Percentiles rank a stretch among this genome's conserved stretches.
These are phyloP conservation scores for Calephelis virginiensis DNA, from an alignment of 1,140 invertebrate species.

Conservation along the genomic window DNA sequence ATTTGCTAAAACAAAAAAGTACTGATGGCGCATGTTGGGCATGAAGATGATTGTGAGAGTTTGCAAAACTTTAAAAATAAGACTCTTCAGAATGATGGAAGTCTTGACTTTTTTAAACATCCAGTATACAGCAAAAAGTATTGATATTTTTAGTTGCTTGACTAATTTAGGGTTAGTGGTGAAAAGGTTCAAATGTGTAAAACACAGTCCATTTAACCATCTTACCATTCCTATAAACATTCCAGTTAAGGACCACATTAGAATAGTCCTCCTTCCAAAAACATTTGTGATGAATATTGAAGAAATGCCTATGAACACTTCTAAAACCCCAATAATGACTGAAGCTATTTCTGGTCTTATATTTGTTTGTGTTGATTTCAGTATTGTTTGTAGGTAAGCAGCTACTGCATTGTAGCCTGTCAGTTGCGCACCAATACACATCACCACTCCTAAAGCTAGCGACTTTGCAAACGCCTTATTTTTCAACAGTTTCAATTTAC, in stretches of 20 bases:
- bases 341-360: conserved; percentile 79
- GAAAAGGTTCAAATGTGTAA: too few species aligned
- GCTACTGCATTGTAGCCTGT: conserved; percentile 84
- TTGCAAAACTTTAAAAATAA: too few species aligned
- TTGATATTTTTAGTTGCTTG: too few species aligned
- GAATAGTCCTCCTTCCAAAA: conserved; percentile 80
- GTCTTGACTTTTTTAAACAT: too few species aligned
- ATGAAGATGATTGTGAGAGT: too few species aligned
- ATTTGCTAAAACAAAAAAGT: too few species aligned
- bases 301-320: conserved; percentile 75
- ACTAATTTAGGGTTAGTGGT: too few species aligned
- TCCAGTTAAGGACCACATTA: conserved; percentile 74
- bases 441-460: conserved; percentile 59
- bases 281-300: conserved; percentile 79
- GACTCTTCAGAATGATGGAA: too few species aligned
- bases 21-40: too few species aligned
- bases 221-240: conserved; percentile 77
- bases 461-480: conserved; percentile 71
- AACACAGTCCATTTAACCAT: not conserved
- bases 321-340: conserved; percentile 81
- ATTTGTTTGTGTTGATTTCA: conserved; percentile 76
- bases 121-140: too few species aligned
- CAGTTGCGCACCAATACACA: conserved; percentile 82
- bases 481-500: conserved; percentile 32
- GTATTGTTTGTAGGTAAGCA: conserved; percentile 84